Evolutionary conservation across 2,797 vertebrate species (phyloP).

Genomic region (Fistularia tabacaria): DNA sequence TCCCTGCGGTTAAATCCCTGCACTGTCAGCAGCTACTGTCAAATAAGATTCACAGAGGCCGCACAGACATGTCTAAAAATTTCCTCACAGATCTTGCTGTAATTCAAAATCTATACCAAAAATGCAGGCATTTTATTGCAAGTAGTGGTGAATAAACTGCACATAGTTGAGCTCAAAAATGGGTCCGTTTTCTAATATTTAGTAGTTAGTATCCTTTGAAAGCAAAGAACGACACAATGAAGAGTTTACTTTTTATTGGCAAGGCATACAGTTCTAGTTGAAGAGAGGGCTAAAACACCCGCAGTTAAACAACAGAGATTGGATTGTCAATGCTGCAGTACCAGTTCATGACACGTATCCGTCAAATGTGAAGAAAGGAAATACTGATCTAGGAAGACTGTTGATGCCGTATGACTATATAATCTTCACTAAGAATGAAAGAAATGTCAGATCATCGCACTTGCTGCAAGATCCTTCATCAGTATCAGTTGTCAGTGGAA

Average conservation of each 20-base stretch:
- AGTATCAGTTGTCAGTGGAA: constrained; percentile 28
- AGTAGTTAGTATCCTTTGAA: too few relatives aligned
- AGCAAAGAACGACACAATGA: constrained; percentile 37
- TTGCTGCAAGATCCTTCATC: constrained; percentile 30
- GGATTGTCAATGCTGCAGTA: constrained; percentile 72
- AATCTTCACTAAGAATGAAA: constrained; percentile 34
- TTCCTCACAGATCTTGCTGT: too few relatives aligned
- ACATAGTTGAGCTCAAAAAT: too few relatives aligned
- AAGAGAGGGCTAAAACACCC: constrained; percentile 58
- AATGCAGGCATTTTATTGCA: too few relatives aligned
- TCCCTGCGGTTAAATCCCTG: too few relatives aligned
- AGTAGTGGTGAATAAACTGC: too few relatives aligned
- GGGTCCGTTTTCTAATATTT: too few relatives aligned
- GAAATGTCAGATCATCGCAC: constrained; percentile 27
- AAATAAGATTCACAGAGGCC: too few relatives aligned
- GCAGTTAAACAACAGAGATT: constrained; percentile 66
- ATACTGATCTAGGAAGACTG: constrained; percentile 33
- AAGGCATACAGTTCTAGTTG: constrained; percentile 69
- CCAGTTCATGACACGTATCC: constrained; percentile 36
- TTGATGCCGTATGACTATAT: constrained; percentile 22
- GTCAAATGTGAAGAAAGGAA: constrained; percentile 39
- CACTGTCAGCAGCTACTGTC: too few relatives aligned
- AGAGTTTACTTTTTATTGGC: constrained; percentile 70
- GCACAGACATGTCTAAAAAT: too few relatives aligned
- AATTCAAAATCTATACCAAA: too few relatives aligned